Base-by-base conservation (phyloP, 2,888 invertebrate species). In the Malacosoma neustria region DNA sequence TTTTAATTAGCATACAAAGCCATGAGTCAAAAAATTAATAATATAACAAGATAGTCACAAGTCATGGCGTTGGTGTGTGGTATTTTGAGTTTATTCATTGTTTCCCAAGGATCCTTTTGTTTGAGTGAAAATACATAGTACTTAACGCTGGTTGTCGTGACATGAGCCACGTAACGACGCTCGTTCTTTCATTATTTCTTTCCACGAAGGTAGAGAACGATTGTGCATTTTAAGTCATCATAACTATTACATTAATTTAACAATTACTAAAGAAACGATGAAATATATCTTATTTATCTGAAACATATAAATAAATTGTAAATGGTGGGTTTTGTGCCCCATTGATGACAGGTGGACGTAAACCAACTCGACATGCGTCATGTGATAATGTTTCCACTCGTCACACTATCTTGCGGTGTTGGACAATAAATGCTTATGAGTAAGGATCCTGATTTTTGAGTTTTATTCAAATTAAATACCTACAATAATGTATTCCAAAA, bases 161-260 rank as follows among this genome's bases (percentile, higher is more conserved):
- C 54, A 49, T 49, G 53, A 56, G 52, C 60, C 60, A 62, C 60
- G 59, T 54, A 56, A 58, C 50, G 51, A 39, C 41, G 31, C 38
- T 44, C 48, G 45, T 47, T 55, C 51, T 61, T 61, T 61, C 58
- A 61, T 66, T 66, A 68, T 58, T 58, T 55, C 50, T 55, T 70
- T 65, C 68, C 60, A 41, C 65, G 69, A 72, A 72, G 53, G 40
- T n/a, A n/a, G n/a, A n/a, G n/a, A n/a, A n/a, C n/a, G n/a, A n/a
- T n/a, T n/a, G n/a, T n/a, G n/a, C n/a, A n/a, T n/a, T n/a, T n/a
- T n/a, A n/a, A n/a, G n/a, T n/a, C n/a, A n/a, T n/a, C n/a, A n/a
- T n/a, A n/a, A n/a, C n/a, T n/a, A n/a, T n/a, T n/a, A n/a, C n/a
- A n/a, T n/a, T n/a, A n/a, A n/a, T n/a, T n/a, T n/a, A n/a, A n/a